Percentiles rank a stretch among this genome's conserved stretches.
phyloP scores from a whole-genome alignment of 2,888 invertebrate genomes.

The Agrotis segetum region DNA sequence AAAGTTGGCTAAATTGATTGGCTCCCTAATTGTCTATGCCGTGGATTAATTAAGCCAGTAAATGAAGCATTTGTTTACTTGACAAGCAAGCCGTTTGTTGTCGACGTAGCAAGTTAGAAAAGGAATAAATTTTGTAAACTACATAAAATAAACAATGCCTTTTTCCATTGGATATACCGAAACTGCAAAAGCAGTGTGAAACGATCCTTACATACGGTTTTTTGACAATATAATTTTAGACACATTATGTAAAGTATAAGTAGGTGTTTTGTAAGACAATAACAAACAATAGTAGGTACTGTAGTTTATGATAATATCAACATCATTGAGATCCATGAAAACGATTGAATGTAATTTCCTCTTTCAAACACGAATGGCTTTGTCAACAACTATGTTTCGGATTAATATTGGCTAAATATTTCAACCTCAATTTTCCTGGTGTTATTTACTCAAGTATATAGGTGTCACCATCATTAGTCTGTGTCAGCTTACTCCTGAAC shows the following conservation, averaged over 20 bases:
- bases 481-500: no score
- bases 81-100: constrained; percentile 7
- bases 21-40: constrained; percentile 27
- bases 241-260: background rate
- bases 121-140: background rate
- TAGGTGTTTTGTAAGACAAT: background rate
- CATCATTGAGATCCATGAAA: background rate
- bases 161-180: background rate
- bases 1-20: background rate
- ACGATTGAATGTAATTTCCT: background rate
- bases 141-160: background rate
- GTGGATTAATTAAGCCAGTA: constrained; percentile 45
- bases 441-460: background rate
- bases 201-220: background rate
- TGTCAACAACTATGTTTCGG: background rate
- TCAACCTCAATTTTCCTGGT: background rate
- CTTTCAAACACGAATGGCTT: background rate
- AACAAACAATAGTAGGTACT: background rate
- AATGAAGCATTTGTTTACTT: constrained; percentile 40
- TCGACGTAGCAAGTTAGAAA: background rate
- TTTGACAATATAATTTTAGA: background rate
- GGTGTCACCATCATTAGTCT: no score
- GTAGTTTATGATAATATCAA: background rate
- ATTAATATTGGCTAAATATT: background rate
- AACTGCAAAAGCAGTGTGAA: background rate